Base-by-base conservation (phyloP, 2,113 vertebrate species). In the Cochlearius cochlearius region DNA sequence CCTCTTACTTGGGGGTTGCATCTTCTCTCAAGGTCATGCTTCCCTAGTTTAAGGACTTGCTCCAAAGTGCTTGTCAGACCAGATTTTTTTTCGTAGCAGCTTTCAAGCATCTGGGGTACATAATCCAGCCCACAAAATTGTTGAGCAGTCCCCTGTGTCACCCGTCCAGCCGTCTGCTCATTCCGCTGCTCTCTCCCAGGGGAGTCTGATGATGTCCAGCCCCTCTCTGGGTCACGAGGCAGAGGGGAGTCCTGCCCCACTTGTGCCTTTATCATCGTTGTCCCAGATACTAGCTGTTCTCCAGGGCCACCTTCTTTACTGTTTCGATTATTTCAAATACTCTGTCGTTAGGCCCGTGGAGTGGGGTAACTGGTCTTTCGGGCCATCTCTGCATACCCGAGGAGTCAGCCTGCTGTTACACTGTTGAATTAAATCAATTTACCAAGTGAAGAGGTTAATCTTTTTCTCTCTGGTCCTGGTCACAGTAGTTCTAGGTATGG, bases 271-370 rank as follows among this genome's bases (percentile, higher is more conserved):
- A 15, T 56, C 52, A 11, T 30, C 1, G 0, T 52, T 80, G 79
- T 58, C 30, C 53, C 71, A 63, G 53, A 62, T 78, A 43, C 20
- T 63, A 43, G 20, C 38, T 67, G 52, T 86, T 68, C 53, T 74
- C 23, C n/a, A 30, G 52, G 55, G 27, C 30, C 34, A 5, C 34
- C 27, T 15, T 66, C 52, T 77, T 63, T 30, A 23, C 30, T 80
- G 8, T 50, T 62, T 34, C n/a, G 39, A 34, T 84, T 72, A 62
- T 81, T 85, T 88, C 19, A 52, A 27, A 36, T 53, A 25, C 26
- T 47, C 41, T 67, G 41, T 81, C 0, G 0, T 64, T 68, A 38
- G 55, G n/a, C 17, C 18, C 26, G 1, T 41, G 63, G 29, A 63
- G 38, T 7, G 15, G 56, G 32, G 23, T 88, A 13, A 12, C 10